Evolutionary conservation across 2,797 vertebrate species (phyloP).

Genomic region (Poeciliopsis paucimaculata): DNA sequence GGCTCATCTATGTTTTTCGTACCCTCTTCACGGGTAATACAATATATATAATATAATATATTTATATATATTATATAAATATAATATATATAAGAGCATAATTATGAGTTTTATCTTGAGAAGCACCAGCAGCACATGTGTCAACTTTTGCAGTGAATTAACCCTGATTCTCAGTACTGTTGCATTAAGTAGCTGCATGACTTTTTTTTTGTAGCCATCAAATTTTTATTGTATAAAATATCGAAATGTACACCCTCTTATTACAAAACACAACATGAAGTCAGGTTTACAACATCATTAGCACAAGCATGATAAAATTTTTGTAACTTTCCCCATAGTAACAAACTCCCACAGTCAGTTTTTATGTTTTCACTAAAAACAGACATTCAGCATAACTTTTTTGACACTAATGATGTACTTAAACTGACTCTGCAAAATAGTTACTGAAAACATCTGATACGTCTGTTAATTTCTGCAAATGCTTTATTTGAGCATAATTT

Average conservation of each 20-base stretch:
- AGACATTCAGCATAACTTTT: neutral
- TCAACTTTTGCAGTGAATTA: no score
- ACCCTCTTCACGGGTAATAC: no score
- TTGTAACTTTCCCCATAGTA: neutral
- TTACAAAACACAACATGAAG: neutral
- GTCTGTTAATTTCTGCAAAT: neutral
- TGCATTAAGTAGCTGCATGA: no score
- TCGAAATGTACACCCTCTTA: neutral
- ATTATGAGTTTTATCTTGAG: no score
- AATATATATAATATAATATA: no score
- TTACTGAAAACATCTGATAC: neutral
- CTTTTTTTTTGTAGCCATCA: neutral
- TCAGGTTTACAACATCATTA: neutral
- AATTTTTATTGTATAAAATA: neutral
- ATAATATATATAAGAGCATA: no score
- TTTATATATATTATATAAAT: no score
- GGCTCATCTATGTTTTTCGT: no score
- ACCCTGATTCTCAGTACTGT: neutral
- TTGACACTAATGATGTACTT: neutral
- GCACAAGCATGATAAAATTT: neutral
- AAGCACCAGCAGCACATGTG: no score
- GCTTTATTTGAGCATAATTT: neutral
- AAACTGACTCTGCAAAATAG: neutral
- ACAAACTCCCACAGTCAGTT: neutral
- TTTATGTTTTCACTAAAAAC: neutral